These are phyloP conservation scores for Haliclystus octoradiatus DNA, from an alignment of 30 jellyfish, hydroid and myxozoan genomes.

Conservation along the genomic window DNA sequence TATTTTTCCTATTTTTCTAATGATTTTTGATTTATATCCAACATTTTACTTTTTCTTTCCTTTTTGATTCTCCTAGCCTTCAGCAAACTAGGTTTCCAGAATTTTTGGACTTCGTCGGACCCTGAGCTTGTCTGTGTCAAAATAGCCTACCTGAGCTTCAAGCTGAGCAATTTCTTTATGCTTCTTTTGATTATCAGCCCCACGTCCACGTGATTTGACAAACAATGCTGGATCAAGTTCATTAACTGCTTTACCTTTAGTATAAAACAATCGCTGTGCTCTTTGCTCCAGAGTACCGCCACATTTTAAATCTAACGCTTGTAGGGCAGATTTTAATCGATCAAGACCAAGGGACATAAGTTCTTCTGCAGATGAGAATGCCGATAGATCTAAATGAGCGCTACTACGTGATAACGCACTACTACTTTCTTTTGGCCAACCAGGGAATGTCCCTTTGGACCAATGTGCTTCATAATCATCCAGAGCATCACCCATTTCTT, in stretches of 20 bases:
- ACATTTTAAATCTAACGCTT: conserved; percentile 75
- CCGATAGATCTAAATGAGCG: conserved; percentile 83
- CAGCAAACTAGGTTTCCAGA: too few relatives aligned
- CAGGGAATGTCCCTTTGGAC: conserved; percentile 80
- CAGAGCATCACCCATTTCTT: conserved; percentile 52
- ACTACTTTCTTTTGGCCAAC: conserved; percentile 98
- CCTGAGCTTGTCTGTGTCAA: too few relatives aligned
- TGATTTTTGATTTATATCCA: too few relatives aligned
- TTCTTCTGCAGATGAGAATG: conserved; percentile 86
- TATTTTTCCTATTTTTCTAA: too few relatives aligned
- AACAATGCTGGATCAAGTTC: conserved; percentile 59
- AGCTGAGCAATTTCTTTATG: conserved; percentile 74
- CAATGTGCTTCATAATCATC: conserved; percentile 67
- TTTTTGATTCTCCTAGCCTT: too few relatives aligned
- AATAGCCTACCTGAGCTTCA: conserved; percentile 69
- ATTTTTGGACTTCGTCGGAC: too few relatives aligned
- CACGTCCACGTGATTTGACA: conserved; percentile 69
- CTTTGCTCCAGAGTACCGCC: conserved; percentile 92
- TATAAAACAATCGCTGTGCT: conserved; percentile 74
- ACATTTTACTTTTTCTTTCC: too few relatives aligned
- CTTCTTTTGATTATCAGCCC: conserved; percentile 46
- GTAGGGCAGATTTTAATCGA: conserved; percentile 77
- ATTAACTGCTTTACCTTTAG: conserved; percentile 60
- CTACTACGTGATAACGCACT: conserved; percentile 81
- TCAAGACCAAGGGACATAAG: conserved; percentile 94